Conservation (phyloP, 2,797 vertebrate genomes). For the Discoglossus pictus region DNA sequence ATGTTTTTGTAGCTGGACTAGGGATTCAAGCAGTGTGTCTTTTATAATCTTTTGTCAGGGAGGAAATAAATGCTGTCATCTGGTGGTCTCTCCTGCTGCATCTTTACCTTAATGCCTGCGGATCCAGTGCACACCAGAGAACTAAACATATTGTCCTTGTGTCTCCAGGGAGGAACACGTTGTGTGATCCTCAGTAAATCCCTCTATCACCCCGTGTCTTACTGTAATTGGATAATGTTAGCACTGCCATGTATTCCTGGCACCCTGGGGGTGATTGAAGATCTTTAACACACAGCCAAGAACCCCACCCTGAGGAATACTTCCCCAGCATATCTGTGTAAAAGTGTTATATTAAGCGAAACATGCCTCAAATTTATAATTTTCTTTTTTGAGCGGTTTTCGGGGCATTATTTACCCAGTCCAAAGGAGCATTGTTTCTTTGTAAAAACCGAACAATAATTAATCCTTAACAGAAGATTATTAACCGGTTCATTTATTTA, state of each 20-base stretch:
- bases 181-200: slow-evolving; percentile 30
- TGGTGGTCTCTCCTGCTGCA: slow-evolving; percentile 14
- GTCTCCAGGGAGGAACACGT: slow-evolving; percentile 30
- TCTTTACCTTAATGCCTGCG: slow-evolving; percentile 16
- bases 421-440: too few relatives aligned
- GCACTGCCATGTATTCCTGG: slow-evolving; percentile 18
- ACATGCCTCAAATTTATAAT: too few relatives aligned
- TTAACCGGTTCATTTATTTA: too few relatives aligned
- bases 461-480: too few relatives aligned
- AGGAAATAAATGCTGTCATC: slow-evolving; percentile 18
- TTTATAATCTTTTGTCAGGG: slow-evolving; percentile 7
- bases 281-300: too few relatives aligned
- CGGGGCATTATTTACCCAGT: too few relatives aligned
- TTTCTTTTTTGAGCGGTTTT: too few relatives aligned
- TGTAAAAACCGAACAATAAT: too few relatives aligned
- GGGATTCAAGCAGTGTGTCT: slow-evolving; percentile 8
- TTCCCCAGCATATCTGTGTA: too few relatives aligned
- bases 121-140: slow-evolving; percentile 28
- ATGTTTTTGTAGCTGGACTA: slow-evolving; percentile 5
- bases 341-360: too few relatives aligned
- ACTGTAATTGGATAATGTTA: slow-evolving; percentile 31
- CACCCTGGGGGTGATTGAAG: too few relatives aligned
- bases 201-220: slow-evolving; percentile 23
- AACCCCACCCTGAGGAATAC: too few relatives aligned
- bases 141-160: slow-evolving; percentile 38